Evolutionary conservation across 2,888 invertebrate genomes (phyloP), one percentile per base, ranked within the genome.

Genomic region (Andrena hattorfiana): DNA sequence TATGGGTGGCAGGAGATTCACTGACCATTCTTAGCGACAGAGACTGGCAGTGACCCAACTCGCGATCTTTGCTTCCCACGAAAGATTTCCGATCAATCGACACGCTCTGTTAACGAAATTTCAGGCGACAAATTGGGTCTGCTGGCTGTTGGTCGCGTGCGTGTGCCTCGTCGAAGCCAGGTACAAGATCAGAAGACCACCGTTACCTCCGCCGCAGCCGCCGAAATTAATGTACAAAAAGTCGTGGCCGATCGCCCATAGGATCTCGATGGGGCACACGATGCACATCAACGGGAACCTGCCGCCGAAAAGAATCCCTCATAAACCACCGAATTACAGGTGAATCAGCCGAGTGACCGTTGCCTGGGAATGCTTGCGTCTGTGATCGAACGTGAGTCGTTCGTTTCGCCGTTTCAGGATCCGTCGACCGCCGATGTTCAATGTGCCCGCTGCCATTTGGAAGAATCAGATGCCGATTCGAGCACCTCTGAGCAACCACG

Each of bases 161-260:
- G 71, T 91, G 35, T 91, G 90, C 63, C 66, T 91, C 23, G 81
- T 91, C 42, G 91, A 92, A 80, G 93, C 92, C 6, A 90, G 93
- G 70, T 93, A 93, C 85, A 94, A 94, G 81, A 87, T 93, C 49
- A 91, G 94, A 77, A 92, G 94, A 56, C 94, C 94, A 3, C 92
- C 88, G 3, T 64, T 88, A 4, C 86, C 93, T 42, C 91, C 90
- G 13, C 91, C 91, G 13, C 92, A 91, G 26, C 89, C 92, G 26
- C 90, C 91, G 28, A 91, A 90, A 49, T 82, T 89, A 16, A 87
- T 94, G 28, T 91, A 82, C 75, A 93, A 93, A 63, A 92, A 93
- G 74, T 83, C 91, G 42, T 93, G 93, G 91, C 92, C 92, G 1
- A 91, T 93, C 0, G 85, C 84, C 16, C 91, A 90, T 51, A 89